Base-by-base conservation (phyloP, 2,113 vertebrate species). In the Kryptolebias marmoratus region DNA sequence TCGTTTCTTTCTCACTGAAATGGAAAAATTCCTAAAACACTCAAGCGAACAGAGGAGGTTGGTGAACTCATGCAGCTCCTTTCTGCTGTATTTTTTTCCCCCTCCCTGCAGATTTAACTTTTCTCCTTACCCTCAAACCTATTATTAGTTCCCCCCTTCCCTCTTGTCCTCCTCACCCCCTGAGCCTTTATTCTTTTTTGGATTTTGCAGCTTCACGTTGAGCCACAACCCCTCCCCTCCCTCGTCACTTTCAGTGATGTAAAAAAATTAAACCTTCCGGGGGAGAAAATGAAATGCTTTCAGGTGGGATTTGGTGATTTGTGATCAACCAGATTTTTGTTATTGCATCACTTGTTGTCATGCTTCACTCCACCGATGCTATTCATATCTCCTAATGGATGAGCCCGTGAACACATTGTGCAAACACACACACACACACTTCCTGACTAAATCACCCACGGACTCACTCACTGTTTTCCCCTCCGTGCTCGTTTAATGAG, bases 401-500 rank as follows among this genome's bases (percentile, higher is more conserved):
- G 15, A 49, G 61, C 39, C 55, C 45, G 57, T 22, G 16, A 55
- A 36, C 56, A 69, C 60, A 62, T 59, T 36, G 42, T 11, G n/a
- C 59, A 62, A 28, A 52, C 75, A 58, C 6, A 71, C 55, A 58
- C 6, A 71, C 55, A 30, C 58, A 50, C 27, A 59, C 62, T 69
- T 30, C 49, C 72, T 53, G 57, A 77, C 70, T 72, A 73, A 73
- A 22, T 74, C 65, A 71, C 71, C 16, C 36, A 52, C 63, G 65
- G 48, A 87, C 58, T 78, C 67, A 61, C 64, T 85, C 58, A 53
- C 54, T 36, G 0, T 53, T 79, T 82, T 77, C 59, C 61, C 66
- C 14, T 81, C 71, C 56, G 45, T 45, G 71, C 73, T 86, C 76
- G 70, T 89, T 71, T 83, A 91, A 91, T 82, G 61, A 87, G 83